These are phyloP conservation scores for Porites divaricata DNA, from an alignment of 92 coral and sea anemone species.

Conservation along the genomic window DNA sequence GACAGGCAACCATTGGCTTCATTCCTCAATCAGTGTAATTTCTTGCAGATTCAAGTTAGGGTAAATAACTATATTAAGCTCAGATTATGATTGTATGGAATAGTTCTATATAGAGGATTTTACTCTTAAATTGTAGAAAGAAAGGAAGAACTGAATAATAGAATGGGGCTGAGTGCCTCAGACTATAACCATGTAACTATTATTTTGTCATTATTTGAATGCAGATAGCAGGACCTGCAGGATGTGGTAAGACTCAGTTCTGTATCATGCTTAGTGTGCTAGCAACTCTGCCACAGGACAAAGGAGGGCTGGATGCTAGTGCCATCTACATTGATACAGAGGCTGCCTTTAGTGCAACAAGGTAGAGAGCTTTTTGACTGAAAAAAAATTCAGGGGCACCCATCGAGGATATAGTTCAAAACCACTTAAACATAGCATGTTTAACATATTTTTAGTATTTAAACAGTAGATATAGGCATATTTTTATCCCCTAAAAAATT, in stretches of 20 bases:
- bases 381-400: too few relatives aligned
- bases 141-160: too few relatives aligned
- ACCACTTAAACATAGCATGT: too few relatives aligned
- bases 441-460: too few relatives aligned
- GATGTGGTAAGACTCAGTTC: constrained; percentile 96
- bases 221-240: constrained; percentile 95
- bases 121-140: too few relatives aligned
- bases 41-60: not conserved
- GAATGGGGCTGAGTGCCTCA: too few relatives aligned
- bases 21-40: not conserved
- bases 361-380: constrained; percentile 47
- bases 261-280: constrained; percentile 92
- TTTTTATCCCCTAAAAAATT: too few relatives aligned
- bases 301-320: constrained; percentile 82
- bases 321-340: constrained; percentile 96
- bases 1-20: not conserved
- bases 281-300: constrained; percentile 73
- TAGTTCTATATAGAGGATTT: too few relatives aligned
- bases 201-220: not conserved
- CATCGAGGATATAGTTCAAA: too few relatives aligned
- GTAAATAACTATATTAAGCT: not conserved
- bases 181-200: not conserved
- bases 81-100: too few relatives aligned
- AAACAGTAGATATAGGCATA: too few relatives aligned
- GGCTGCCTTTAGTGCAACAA: constrained; percentile 93